Evolutionary conservation across 2,888 invertebrate genomes (phyloP).

Genomic region (Ectemnius cavifrons): DNA sequence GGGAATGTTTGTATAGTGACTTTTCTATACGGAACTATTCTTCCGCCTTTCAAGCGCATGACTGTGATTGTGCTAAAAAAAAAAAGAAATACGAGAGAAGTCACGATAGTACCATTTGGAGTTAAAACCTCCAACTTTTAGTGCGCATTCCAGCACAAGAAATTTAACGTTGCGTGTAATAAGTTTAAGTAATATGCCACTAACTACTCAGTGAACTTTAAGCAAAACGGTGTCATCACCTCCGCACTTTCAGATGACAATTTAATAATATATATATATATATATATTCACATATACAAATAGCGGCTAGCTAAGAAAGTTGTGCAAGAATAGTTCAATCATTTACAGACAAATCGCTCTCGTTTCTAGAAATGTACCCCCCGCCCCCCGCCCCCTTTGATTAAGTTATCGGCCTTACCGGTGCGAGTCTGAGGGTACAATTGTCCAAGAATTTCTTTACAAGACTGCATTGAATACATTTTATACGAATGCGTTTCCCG

Average conservation of each 20-base stretch:
- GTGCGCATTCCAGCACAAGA: neutral
- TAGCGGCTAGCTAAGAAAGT: conserved; percentile 17
- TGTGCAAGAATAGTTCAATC: conserved; percentile 11
- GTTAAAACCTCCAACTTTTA: neutral
- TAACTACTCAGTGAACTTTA: conserved; percentile 7
- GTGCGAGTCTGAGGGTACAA: neutral
- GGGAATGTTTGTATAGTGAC: conserved; percentile 19
- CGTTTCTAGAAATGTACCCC: conserved; percentile 10
- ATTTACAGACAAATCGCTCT: conserved; percentile 8
- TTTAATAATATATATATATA: conserved; percentile 20
- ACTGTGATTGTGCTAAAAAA: conserved; percentile 17
- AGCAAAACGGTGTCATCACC: conserved; percentile 7
- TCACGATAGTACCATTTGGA: conserved; percentile 6
- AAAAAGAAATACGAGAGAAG: conserved; percentile 3
- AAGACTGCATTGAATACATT: conserved; percentile 27
- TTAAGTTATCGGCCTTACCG: neutral
- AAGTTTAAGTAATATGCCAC: conserved; percentile 11
- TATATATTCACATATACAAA: conserved; percentile 13
- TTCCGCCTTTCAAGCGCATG: conserved; percentile 12
- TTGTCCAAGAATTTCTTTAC: conserved; percentile 20
- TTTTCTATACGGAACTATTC: conserved; percentile 10
- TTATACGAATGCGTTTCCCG: conserved; percentile 23
- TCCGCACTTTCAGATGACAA: conserved; percentile 29
- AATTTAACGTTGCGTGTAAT: conserved; percentile 7
- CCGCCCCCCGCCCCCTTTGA: too few relatives aligned